phyloP scores from a whole-genome alignment of 2,113 vertebrate species.

The Balaeniceps rex region DNA sequence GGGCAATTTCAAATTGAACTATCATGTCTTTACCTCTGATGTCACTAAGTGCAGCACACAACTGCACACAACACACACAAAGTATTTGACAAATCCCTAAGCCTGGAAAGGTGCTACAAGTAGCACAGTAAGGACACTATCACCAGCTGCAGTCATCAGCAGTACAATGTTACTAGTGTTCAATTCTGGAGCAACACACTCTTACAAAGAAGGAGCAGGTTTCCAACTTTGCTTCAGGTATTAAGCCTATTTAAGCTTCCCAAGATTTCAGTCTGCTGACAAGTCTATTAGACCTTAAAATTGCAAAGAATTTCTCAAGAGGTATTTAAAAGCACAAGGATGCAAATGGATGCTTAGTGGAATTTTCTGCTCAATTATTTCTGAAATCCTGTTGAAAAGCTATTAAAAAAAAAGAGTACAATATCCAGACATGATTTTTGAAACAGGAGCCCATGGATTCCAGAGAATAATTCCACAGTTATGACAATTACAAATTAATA shows the following conservation, averaged over 20 bases:
- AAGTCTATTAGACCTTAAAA: not conserved
- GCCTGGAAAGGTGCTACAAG: not conserved
- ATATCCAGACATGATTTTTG: not conserved
- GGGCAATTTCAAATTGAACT: not conserved
- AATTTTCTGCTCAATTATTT: not conserved
- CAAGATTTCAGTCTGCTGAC: not conserved
- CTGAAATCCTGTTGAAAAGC: not conserved
- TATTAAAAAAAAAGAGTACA: not conserved
- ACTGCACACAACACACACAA: not conserved
- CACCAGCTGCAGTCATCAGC: not conserved
- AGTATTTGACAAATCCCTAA: not conserved
- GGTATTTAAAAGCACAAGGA: not conserved
- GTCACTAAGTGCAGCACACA: not conserved
- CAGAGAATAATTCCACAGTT: not conserved
- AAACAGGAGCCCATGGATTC: not conserved
- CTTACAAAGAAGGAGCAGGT: not conserved
- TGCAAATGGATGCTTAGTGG: not conserved
- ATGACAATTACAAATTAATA: not conserved
- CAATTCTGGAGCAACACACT: not conserved
- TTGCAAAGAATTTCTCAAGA: not conserved
- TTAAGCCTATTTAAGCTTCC: not conserved
- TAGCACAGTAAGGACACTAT: not conserved
- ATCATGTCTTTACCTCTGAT: not conserved
- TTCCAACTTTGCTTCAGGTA: not conserved
- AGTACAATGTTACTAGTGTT: not conserved